These are phyloP conservation scores for Lagorchestes hirsutus DNA, from an alignment of 2,797 vertebrate genomes.

Conservation along the genomic window DNA sequence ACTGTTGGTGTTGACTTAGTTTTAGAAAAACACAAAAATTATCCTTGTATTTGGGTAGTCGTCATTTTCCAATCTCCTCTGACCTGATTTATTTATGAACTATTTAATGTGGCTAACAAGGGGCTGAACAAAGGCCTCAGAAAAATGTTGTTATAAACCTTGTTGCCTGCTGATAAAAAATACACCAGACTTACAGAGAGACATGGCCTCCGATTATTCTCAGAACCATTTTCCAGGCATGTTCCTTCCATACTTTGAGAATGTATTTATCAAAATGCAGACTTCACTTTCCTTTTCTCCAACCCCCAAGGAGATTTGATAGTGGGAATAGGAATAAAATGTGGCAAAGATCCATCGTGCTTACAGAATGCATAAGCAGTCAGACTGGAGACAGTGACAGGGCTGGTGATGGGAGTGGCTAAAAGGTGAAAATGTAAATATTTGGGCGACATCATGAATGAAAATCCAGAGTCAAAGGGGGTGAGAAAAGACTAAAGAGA, in stretches of 20 bases:
- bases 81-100: conserved; percentile 75
- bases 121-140: conserved; percentile 64
- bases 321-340: not conserved
- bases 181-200: conserved; percentile 61
- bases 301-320: conserved; percentile 1
- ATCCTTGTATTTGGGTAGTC: conserved; percentile 73
- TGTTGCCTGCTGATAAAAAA: conserved; percentile 71
- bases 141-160: conserved; percentile 74
- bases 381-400: rapidly evolving
- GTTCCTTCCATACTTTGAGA: conserved; percentile 40
- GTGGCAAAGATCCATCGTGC: not conserved
- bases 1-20: conserved; percentile 49
- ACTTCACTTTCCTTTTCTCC: conserved; percentile 52
- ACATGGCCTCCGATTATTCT: conserved; percentile 58
- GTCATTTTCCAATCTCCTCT: conserved; percentile 77
- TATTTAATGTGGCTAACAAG: conserved; percentile 63
- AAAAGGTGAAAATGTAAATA: not conserved
- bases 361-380: conserved; percentile 7
- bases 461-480: conserved; percentile 59
- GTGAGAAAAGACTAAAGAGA: not conserved
- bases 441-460: conserved; percentile 22
- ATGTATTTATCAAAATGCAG: conserved; percentile 64
- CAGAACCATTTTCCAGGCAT: conserved; percentile 50
- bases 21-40: conserved; percentile 76
- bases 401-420: not conserved